These are phyloP conservation scores for Euleptes europaea DNA, from an alignment of 2,113 vertebrate species.

Conservation along the genomic window DNA sequence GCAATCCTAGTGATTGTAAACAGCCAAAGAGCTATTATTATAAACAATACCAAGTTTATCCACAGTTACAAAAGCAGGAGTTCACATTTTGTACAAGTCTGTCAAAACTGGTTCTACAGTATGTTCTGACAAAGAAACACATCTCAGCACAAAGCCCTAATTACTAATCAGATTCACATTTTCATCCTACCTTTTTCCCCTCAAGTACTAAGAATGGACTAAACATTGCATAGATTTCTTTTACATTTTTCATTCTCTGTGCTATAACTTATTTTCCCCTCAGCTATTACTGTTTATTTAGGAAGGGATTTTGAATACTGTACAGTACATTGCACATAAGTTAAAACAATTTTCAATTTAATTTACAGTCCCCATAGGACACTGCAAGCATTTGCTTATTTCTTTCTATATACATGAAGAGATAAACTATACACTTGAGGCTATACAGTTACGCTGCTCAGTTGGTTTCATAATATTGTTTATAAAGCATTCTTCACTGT, in stretches of 20 bases:
- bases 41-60: not conserved
- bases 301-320: constrained; percentile 48
- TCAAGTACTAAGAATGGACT: constrained; percentile 21
- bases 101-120: not conserved
- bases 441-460: constrained; percentile 9
- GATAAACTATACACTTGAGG: constrained; percentile 46
- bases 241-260: constrained; percentile 34
- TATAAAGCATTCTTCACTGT: constrained; percentile 33
- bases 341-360: constrained; percentile 54
- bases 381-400: constrained; percentile 51
- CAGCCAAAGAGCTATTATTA: not conserved
- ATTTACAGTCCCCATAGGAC: constrained; percentile 46
- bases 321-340: constrained; percentile 51
- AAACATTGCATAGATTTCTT: constrained; percentile 38
- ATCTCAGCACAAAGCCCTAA: not conserved
- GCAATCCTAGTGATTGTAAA: not conserved
- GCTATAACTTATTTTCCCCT: constrained; percentile 48
- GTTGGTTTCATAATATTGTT: constrained; percentile 53
- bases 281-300: constrained; percentile 43
- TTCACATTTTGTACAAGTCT: not conserved
- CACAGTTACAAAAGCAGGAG: not conserved
- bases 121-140: not conserved
- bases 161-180: constrained; percentile 34
- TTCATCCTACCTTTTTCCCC: constrained; percentile 12
- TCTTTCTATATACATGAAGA: constrained; percentile 44